phyloP scores from a whole-genome alignment of 2,113 vertebrate species.

The Pipra filicauda region DNA sequence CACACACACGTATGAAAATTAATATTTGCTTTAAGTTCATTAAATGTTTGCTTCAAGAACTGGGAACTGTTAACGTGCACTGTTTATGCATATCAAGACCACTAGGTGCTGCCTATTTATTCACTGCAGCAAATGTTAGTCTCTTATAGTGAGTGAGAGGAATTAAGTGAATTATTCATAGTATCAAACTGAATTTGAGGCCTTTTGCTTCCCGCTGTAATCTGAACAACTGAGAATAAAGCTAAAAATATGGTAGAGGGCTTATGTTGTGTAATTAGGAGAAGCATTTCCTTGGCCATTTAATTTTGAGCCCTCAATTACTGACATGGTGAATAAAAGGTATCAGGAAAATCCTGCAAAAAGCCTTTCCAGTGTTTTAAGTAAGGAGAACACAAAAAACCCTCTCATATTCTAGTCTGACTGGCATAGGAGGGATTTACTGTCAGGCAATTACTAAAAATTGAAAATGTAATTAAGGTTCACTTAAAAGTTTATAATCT shows the following conservation, averaged over 20 bases:
- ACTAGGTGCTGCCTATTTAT: conserved; percentile 47
- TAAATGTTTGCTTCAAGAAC: not conserved
- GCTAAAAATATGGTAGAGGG: not conserved
- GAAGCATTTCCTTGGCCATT: not conserved
- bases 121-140: not conserved
- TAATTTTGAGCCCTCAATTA: not conserved
- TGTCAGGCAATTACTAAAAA: not conserved
- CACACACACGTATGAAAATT: not conserved
- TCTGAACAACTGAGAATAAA: not conserved
- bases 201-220: not conserved
- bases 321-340: not conserved
- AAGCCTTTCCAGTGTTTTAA: not conserved
- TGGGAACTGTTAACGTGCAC: not conserved
- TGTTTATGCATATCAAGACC: not conserved
- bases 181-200: not conserved
- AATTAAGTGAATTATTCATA: not conserved
- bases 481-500: conserved; percentile 42
- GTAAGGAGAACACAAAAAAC: not conserved
- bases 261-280: not conserved
- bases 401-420: not conserved
- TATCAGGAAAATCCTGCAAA: conserved; percentile 24
- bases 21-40: not conserved
- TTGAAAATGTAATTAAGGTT: conserved; percentile 47
- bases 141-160: not conserved
- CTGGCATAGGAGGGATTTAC: conserved; percentile 12